Conservation (phyloP, 2,113 vertebrate genomes). For the Phodopus roborovskii region DNA sequence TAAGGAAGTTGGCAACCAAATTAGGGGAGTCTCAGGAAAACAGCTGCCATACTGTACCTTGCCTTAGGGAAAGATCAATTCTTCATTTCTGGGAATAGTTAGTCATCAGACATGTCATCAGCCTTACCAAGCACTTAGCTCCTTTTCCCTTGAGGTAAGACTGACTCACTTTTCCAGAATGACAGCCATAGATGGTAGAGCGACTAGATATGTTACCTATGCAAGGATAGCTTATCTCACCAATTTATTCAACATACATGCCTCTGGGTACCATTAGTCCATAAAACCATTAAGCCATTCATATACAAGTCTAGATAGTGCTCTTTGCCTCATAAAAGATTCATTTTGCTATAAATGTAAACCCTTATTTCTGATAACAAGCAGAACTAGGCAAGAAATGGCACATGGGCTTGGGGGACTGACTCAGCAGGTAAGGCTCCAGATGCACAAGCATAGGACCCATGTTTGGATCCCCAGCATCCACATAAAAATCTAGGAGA, state of each 20-base stretch:
- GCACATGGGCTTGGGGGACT: rapidly evolving
- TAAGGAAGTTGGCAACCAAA: constrained; percentile 65
- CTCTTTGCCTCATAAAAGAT: constrained; percentile 57
- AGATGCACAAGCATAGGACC: not conserved
- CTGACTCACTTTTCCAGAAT: constrained; percentile 68
- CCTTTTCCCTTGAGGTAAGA: constrained; percentile 68
- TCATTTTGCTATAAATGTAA: constrained; percentile 56
- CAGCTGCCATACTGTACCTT: constrained; percentile 17
- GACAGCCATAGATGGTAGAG: not conserved
- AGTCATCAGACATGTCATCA: constrained; percentile 62
- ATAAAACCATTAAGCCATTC: constrained; percentile 72
- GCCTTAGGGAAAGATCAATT: constrained; percentile 52
- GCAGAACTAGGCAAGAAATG: not conserved
- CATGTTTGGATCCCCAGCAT: too few species aligned
- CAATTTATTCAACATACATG: constrained; percentile 62
- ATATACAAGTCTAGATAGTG: constrained; percentile 51
- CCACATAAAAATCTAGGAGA: too few species aligned
- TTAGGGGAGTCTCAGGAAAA: constrained; percentile 55
- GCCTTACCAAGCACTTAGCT: constrained; percentile 44
- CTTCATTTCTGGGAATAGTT: constrained; percentile 32
- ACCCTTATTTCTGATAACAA: constrained; percentile 18
- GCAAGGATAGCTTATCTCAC: constrained; percentile 61
- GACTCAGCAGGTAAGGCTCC: not conserved
- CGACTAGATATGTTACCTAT: constrained; percentile 37
- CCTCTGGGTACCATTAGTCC: constrained; percentile 67